Conservation (phyloP, 2,113 vertebrate genomes). For the Euleptes europaea region DNA sequence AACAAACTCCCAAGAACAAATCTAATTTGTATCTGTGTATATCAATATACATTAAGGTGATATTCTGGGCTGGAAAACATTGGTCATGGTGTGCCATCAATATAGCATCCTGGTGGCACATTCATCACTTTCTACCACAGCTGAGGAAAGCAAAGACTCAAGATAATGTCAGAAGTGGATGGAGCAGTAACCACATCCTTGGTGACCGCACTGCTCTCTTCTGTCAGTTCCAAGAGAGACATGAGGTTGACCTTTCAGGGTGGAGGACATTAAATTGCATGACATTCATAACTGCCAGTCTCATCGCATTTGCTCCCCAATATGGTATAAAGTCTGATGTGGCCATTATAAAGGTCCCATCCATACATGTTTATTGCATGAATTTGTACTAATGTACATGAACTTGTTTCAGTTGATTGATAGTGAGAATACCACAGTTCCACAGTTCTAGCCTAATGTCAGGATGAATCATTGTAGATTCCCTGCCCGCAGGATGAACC, state of each 20-base stretch:
- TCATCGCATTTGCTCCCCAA: not conserved
- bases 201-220: too few relatives aligned
- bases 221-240: not conserved
- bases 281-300: not conserved
- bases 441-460: not conserved
- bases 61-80: too few relatives aligned
- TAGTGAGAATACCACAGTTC: too few relatives aligned
- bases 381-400: not conserved
- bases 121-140: too few relatives aligned
- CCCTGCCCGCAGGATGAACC: too few relatives aligned
- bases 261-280: not conserved
- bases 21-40: too few relatives aligned
- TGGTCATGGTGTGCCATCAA: too few relatives aligned
- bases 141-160: too few relatives aligned
- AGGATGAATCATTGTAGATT: not conserved
- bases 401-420: too few relatives aligned
- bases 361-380: not conserved
- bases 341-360: not conserved
- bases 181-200: not conserved
- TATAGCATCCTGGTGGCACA: too few relatives aligned
- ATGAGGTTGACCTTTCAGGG: not conserved
- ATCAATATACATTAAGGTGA: too few relatives aligned
- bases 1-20: too few relatives aligned
- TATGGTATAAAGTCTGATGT: not conserved
- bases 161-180: not conserved